Base-by-base conservation (phyloP, 2,888 invertebrate species). In the Platerodrilus igneus region DNA sequence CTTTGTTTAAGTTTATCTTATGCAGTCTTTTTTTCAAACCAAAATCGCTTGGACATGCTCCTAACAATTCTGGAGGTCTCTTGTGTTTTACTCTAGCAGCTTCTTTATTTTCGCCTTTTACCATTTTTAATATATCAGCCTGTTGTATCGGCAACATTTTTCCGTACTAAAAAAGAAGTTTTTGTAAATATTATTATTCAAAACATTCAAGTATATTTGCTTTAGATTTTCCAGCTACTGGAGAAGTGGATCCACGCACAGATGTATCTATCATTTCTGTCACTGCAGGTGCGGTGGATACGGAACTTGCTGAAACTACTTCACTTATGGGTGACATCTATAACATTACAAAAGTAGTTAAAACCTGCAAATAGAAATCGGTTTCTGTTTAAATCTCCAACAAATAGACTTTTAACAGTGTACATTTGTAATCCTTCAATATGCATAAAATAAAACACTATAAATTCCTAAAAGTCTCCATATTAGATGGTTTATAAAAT, bases 101-200 rank as follows among this genome's bases (percentile, higher is more conserved):
- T 27, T 66, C 64, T 40, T 58, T 59, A 7, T 47, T 59, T 48
- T 67, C 67, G 49, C 64, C 63, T 9, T 54, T 55, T 3, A 67
- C 56, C 39, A 67, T 28, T 34, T 56, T 36, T 7, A 57, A 53
- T n/a, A 66, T 46, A 41, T 60, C 54, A 3, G 34, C 47, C 0
- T 60, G 56, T 30, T 55, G 53, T 34, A 62, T n/a, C n/a, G n/a
- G n/a, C n/a, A n/a, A 33, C 2, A 17, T 8, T 3, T 23, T 17
- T 35, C 6, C 9, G 5, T n/a, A 23, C 25, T 5, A 23, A 23
- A 9, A 7, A 23, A n/a, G n/a, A n/a, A n/a, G n/a, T n/a, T n/a
- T n/a, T n/a, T n/a, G n/a, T n/a, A n/a, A n/a, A n/a, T n/a, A n/a
- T n/a, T n/a, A n/a, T n/a, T n/a, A n/a, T n/a, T n/a, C n/a, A n/a